Evolutionary conservation across 2,113 vertebrate genomes (phyloP), one percentile per base, ranked within the genome.

Genomic region (Melospiza melodia): DNA sequence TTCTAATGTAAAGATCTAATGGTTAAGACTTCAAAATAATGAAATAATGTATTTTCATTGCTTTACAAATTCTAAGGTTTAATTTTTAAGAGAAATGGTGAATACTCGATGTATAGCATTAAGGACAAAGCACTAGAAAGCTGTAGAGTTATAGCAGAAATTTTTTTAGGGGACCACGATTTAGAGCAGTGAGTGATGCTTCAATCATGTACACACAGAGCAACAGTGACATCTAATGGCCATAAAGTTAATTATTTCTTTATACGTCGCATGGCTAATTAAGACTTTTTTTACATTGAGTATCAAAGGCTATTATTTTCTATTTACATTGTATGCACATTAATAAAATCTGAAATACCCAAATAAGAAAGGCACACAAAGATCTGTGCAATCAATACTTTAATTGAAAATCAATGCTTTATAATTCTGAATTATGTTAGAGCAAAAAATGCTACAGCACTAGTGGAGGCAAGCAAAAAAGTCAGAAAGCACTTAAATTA

Each of bases 161-260:
- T 14, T 48, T n/a, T n/a, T 80, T 58, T 30, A 48, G 55, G 8
- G 4, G 22, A 27, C 31, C 62, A 33, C 9, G 46, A 59, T 9
- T 80, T 51, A 20, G 8, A 80, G 33, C 30, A 37, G 44, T 14
- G 37, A 66, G n/a, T 46, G 49, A 72, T 4, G 37, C 9, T 43
- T 78, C 76, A 51, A 9, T 41, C 57, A 25, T 5, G 12, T 23
- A 90, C 82, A 68, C 12, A 21, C 43, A 89, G 95, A 87, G 62
- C 80, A 96, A 97, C 6, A 92, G 41, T 57, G 41, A 78, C 96
- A 96, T 84, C 96, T 96, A 90, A 77, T 93, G 96, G 93, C 33
- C 80, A 6, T 3, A 81, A 72, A 84, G 41, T 59, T 87, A 87
- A 82, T 58, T 46, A 59, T 74, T 18, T 35, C 41, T 71, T 18